A percentile compares a stretch with the other conserved stretches of the same genome.
Evolutionary conservation across 2,113 vertebrate species (phyloP).

Genomic region (Ailurus styani): DNA sequence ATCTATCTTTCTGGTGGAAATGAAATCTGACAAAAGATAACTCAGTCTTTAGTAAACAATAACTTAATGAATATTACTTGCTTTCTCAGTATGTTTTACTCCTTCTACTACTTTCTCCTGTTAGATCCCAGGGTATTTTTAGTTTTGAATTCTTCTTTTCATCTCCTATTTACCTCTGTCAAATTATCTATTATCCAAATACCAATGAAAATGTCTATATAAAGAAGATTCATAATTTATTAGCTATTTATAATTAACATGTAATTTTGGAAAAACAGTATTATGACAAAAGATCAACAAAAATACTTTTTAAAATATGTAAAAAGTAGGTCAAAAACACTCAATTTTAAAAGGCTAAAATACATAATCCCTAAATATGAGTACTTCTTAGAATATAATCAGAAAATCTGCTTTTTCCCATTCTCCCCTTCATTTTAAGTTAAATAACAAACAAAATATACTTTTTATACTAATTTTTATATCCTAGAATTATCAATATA

Average conservation of each 20-base stretch:
- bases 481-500: neutral
- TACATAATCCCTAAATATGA: neutral
- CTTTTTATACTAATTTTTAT: constrained; percentile 1
- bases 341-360: constrained; percentile 34
- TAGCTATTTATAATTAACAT: constrained; percentile 5
- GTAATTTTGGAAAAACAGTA: constrained; percentile 38
- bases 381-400: neutral
- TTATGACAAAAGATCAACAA: neutral
- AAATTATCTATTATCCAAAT: constrained; percentile 31
- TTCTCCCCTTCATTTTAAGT: neutral
- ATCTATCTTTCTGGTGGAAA: constrained; percentile 8
- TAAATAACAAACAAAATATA: neutral
- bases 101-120: neutral
- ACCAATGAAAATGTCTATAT: neutral
- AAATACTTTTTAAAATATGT: constrained; percentile 23
- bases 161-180: neutral
- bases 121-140: constrained; percentile 12
- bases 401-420: constrained; percentile 18
- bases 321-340: constrained; percentile 11
- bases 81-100: neutral
- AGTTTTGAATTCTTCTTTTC: neutral
- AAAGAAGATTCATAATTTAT: constrained; percentile 36
- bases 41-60: neutral
- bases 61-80: neutral
- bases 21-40: constrained; percentile 14